Evolutionary conservation across 2,797 vertebrate species (phyloP).

Genomic region (Tiaroga cobitis): DNA sequence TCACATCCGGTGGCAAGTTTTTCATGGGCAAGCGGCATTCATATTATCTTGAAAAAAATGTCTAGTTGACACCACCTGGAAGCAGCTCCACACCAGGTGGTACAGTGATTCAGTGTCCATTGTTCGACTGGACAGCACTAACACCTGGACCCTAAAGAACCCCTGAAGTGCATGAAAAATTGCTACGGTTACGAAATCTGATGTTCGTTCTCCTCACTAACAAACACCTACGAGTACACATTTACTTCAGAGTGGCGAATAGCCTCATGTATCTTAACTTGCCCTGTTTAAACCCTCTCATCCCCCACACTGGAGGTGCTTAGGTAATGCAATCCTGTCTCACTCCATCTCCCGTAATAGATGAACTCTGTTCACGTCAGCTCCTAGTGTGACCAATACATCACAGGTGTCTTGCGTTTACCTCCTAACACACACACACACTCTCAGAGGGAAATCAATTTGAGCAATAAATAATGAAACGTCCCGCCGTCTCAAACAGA

Average conservation of each 20-base stretch:
- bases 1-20: not conserved
- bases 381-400: conserved; percentile 54
- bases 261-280: conserved; percentile 47
- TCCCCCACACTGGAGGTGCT: conserved; percentile 47
- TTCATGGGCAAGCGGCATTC: not conserved
- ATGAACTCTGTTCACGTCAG: conserved; percentile 54
- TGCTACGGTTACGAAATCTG: conserved; percentile 9
- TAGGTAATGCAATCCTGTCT: conserved; percentile 55
- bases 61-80: conserved; percentile 22
- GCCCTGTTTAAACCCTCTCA: conserved; percentile 46
- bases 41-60: conserved; percentile 3
- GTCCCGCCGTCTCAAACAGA: conserved; percentile 46
- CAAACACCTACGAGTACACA: conserved; percentile 38
- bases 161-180: conserved; percentile 38
- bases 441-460: conserved; percentile 48
- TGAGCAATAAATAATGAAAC: conserved; percentile 50
- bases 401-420: conserved; percentile 44
- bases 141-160: conserved; percentile 29
- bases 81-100: conserved; percentile 7
- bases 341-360: conserved; percentile 48
- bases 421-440: conserved; percentile 35
- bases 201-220: conserved; percentile 31
- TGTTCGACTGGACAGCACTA: conserved; percentile 8
- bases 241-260: conserved; percentile 28
- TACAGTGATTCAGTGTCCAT: conserved; percentile 30